phyloP scores from a whole-genome alignment of 2,797 vertebrate species.

The Chanos chanos region DNA sequence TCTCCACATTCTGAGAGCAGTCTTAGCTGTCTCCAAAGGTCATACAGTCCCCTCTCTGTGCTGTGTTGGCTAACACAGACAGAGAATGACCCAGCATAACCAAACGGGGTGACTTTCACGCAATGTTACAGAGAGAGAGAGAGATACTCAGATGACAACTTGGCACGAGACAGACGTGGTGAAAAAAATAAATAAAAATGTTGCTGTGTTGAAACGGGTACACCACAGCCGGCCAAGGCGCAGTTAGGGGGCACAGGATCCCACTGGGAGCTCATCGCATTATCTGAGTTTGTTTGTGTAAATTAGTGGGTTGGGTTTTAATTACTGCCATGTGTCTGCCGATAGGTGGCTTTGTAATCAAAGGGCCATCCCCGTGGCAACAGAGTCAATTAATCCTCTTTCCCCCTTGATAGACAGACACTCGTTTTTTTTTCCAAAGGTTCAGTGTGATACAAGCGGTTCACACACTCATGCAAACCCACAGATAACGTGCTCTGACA shows the following conservation, averaged over 20 bases:
- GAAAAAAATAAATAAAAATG: too few species aligned
- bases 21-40: constrained; percentile 18
- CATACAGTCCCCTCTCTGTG: constrained; percentile 10
- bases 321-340: constrained; percentile 48
- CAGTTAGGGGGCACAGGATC: constrained; percentile 20
- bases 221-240: constrained; percentile 10
- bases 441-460: constrained; percentile 27
- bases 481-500: constrained; percentile 43
- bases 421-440: constrained; percentile 42
- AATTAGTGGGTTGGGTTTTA: constrained; percentile 53
- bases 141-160: constrained; percentile 13
- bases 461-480: constrained; percentile 21
- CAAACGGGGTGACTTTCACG: constrained; percentile 29
- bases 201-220: constrained; percentile 6
- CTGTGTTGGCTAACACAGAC: constrained; percentile 15
- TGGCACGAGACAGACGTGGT: neutral
- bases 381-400: constrained; percentile 45
- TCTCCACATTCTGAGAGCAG: neutral
- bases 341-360: constrained; percentile 54
- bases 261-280: constrained; percentile 28
- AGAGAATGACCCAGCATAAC: neutral
- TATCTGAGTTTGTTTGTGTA: constrained; percentile 50
- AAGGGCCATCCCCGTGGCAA: constrained; percentile 42
- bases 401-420: constrained; percentile 37
- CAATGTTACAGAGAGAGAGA: constrained; percentile 18